These are phyloP conservation scores for Eilema depressum DNA, from an alignment of 2,888 invertebrate genomes.

Conservation along the genomic window DNA sequence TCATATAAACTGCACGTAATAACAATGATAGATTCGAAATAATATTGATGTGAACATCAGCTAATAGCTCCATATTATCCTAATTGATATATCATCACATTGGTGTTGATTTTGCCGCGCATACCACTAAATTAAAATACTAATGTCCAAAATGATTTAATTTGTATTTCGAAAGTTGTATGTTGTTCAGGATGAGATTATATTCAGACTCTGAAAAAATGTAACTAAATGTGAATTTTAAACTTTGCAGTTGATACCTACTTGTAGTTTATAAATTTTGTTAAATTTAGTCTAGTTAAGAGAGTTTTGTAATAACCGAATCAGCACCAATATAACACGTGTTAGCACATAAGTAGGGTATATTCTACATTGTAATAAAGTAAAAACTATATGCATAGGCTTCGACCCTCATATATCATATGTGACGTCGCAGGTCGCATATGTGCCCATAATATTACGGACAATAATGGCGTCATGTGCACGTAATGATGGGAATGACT, in stretches of 20 bases:
- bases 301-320: not conserved
- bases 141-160: no score
- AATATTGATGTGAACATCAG: no score
- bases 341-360: not conserved
- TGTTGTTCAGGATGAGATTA: not conserved
- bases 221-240: not conserved
- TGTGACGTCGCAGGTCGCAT: constrained; percentile 11
- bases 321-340: not conserved
- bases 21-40: no score
- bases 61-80: no score
- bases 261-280: no score
- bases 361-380: constrained; percentile 7
- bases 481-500: constrained; percentile 47
- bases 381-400: constrained; percentile 36
- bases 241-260: no score
- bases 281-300: not conserved
- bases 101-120: no score
- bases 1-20: no score
- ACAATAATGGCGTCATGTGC: constrained; percentile 42
- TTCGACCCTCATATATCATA: constrained; percentile 29
- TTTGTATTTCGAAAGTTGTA: no score
- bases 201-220: no score
- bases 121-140: not conserved
- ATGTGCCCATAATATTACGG: constrained; percentile 40
- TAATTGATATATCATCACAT: no score